A percentile compares a stretch with the other conserved stretches of the same genome.
These are phyloP conservation scores for Phenganax marumi DNA, from an alignment of 92 coral and sea anemone genomes.

Conservation along the genomic window DNA sequence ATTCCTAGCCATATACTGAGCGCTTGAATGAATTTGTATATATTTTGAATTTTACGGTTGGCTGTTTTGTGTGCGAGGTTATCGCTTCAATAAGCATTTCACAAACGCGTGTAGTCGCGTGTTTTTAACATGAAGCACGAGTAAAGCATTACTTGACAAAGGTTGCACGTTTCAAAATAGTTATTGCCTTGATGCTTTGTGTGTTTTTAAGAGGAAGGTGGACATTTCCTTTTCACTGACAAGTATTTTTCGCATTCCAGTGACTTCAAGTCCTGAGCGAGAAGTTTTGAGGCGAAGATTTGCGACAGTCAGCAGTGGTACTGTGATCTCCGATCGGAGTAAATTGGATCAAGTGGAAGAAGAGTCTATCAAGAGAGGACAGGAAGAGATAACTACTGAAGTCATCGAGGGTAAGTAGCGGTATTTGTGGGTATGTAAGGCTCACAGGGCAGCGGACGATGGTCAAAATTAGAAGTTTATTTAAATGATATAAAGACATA, in stretches of 20 bases:
- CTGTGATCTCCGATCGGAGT: conserved; percentile 21
- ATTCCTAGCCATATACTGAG: no score
- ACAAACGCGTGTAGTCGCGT: not conserved
- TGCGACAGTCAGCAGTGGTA: not conserved
- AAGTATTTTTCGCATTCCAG: not conserved
- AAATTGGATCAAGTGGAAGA: conserved; percentile 26
- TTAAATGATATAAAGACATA: no score
- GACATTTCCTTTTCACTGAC: no score
- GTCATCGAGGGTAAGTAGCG: conserved; percentile 11
- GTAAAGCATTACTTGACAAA: no score
- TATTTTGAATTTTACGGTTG: not conserved
- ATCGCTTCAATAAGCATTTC: not conserved
- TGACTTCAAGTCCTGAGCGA: not conserved
- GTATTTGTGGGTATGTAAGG: no score
- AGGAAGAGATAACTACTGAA: conserved; percentile 17
- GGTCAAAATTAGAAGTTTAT: no score
- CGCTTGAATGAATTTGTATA: no score
- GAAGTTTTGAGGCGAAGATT: not conserved
- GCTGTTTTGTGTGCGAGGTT: not conserved
- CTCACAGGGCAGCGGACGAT: no score
- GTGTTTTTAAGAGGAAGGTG: no score
- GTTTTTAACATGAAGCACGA: not conserved
- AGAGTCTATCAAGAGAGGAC: conserved; percentile 14
- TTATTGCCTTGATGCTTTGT: no score
- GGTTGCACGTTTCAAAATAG: no score